Conservation (phyloP, 2,113 vertebrate genomes). For the Oxyruncus cristatus region DNA sequence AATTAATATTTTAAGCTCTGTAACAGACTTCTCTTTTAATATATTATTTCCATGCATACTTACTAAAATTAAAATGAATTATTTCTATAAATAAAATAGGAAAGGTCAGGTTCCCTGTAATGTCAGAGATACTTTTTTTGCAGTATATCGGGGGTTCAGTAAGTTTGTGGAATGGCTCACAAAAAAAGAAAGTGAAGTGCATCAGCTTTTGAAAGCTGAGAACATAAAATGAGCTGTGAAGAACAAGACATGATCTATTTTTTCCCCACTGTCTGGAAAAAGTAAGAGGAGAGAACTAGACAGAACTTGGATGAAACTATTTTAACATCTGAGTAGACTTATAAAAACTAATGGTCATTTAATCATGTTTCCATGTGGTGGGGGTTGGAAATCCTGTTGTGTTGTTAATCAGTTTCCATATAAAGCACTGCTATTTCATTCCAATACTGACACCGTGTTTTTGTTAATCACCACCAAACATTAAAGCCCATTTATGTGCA, state of each 20-base stretch:
- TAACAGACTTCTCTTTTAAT: background rate
- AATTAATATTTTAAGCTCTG: background rate
- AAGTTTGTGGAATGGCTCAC: background rate
- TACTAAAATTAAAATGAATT: background rate
- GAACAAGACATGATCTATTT: background rate
- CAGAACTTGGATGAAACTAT: background rate
- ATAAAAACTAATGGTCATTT: background rate
- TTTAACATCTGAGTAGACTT: background rate
- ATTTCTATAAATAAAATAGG: background rate
- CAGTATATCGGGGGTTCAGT: background rate
- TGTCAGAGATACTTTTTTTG: background rate
- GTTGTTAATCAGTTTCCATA: background rate
- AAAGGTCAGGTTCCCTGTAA: background rate
- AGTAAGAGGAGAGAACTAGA: background rate
- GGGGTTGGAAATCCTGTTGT: background rate
- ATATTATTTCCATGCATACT: background rate
- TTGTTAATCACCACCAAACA: background rate
- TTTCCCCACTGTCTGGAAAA: background rate
- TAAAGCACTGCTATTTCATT: background rate
- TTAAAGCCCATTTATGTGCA: background rate
- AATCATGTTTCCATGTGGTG: background rate
- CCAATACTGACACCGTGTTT: background rate
- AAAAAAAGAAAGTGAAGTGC: background rate
- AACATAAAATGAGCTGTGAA: background rate
- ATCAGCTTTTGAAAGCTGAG: background rate